Base-by-base conservation (phyloP, 2,113 vertebrate species). In the Xiphophorus hellerii region DNA sequence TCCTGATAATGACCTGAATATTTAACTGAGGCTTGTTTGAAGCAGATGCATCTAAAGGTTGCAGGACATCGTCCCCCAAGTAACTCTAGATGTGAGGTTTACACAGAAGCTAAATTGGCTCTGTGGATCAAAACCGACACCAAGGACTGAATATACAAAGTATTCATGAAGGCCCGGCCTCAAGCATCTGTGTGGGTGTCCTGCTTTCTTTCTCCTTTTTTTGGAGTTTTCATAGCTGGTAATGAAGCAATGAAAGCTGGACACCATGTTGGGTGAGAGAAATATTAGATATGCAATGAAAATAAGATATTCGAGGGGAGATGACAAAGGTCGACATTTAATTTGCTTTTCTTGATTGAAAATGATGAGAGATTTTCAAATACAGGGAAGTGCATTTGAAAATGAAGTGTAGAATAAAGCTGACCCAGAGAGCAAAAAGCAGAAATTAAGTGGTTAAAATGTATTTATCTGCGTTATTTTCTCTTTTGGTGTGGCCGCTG, bases 341-440 rank as follows among this genome's bases (percentile, higher is more conserved):
- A 68, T 66, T 67, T 78, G 39, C 70, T 44, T 30, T 35, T 35
- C 35, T 37, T 67, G 35, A 22, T 81, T 73, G 44, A 81, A 73
- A 48, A 51, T n/a, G 28, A 76, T 62, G 65, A 76, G 65, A 76
- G 74, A 83, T 78, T 84, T 73, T 25, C 51, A 35, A 51, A 63
- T 69, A 69, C 69, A 69, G 51, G 11, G 20, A 17, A 33, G 15
- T 75, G 71, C 35, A 37, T 37, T 37, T 37, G 35, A 37, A 37
- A 37, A 37, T 12, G 10, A 37, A 37, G 2, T 12, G 35, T 11
- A 10, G 10, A 37, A 10, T 37, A 37, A 37, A 37, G 35, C 35
- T 3, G 35, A 11, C 35, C 35, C 10, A 37, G 10, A 37, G 10
- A 37, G 10, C 35, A 37, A 37, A 12, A 37, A 37, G 35, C 35